Conservation (phyloP, 2,797 vertebrate genomes). For the Eleutherodactylus coqui region DNA sequence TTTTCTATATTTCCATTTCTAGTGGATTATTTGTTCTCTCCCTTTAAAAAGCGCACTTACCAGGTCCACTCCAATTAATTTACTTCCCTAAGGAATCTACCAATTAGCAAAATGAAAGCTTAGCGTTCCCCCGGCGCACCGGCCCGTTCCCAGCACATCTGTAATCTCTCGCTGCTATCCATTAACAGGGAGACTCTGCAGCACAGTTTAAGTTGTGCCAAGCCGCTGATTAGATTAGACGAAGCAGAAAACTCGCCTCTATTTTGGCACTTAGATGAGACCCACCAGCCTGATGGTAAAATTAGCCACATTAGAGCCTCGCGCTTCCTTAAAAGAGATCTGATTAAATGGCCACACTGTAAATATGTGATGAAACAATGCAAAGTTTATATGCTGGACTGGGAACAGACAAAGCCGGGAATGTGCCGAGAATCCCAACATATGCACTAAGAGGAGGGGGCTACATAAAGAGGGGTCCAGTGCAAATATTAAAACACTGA, state of each 20-base stretch:
- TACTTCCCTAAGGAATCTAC: slow-evolving; percentile 5
- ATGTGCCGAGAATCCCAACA: slow-evolving; percentile 19
- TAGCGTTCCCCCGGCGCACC: neutral
- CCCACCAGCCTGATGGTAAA: slow-evolving; percentile 13
- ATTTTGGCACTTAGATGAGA: slow-evolving; percentile 30
- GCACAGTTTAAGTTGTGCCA: slow-evolving; percentile 15
- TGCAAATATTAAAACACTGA: neutral
- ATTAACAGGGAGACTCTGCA: slow-evolving; percentile 15
- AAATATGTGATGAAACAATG: neutral
- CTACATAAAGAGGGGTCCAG: neutral
- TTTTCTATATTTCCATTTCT: neutral
- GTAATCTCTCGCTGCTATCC: slow-evolving; percentile 1
- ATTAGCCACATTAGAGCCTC: slow-evolving; percentile 31
- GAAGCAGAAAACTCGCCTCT: neutral
- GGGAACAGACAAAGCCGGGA: slow-evolving; percentile 9
- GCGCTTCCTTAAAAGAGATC: slow-evolving; percentile 15
- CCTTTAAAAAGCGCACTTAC: neutral
- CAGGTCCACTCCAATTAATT: neutral
- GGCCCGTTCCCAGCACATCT: slow-evolving; percentile 3
- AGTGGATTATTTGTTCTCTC: neutral
- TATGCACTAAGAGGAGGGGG: neutral
- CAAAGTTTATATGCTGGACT: neutral
- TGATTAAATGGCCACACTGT: slow-evolving; percentile 1
- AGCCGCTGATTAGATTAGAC: slow-evolving; percentile 43
- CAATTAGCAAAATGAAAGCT: neutral